phyloP scores from a whole-genome alignment of 2,888 invertebrate genomes.

The Xanthia icteritia region DNA sequence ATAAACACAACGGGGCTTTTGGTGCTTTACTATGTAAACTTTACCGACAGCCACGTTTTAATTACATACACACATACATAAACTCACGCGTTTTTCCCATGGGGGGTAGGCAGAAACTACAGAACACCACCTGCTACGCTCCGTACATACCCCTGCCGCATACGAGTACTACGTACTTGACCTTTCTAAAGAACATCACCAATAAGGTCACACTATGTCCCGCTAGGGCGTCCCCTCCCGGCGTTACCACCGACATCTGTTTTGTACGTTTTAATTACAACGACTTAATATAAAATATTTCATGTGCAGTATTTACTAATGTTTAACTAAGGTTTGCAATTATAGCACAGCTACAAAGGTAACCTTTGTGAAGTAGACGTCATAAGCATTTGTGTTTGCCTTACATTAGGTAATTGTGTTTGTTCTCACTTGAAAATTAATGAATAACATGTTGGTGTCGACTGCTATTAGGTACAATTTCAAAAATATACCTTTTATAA shows the following conservation, averaged over 20 bases:
- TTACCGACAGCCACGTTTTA: background rate
- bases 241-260: too few relatives aligned
- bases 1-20: background rate
- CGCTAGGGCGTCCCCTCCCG: too few relatives aligned
- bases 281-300: background rate
- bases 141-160: too few relatives aligned
- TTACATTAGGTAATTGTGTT: background rate
- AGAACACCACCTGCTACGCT: too few relatives aligned
- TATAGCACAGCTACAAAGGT: background rate
- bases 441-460: background rate
- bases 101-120: too few relatives aligned
- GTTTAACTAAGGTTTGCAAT: background rate
- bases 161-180: too few relatives aligned
- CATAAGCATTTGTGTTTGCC: background rate
- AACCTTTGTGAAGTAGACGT: slow-evolving; percentile 7
- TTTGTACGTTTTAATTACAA: too few relatives aligned
- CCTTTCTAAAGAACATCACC: too few relatives aligned
- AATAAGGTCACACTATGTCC: too few relatives aligned
- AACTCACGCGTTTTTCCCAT: too few relatives aligned
- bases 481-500: background rate
- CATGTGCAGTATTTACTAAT: background rate
- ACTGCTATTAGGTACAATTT: background rate
- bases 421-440: slow-evolving; percentile 8
- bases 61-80: too few relatives aligned
- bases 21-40: background rate